phyloP scores from a whole-genome alignment of 2,797 vertebrate species.

The Platyrinchus mystaceus region DNA sequence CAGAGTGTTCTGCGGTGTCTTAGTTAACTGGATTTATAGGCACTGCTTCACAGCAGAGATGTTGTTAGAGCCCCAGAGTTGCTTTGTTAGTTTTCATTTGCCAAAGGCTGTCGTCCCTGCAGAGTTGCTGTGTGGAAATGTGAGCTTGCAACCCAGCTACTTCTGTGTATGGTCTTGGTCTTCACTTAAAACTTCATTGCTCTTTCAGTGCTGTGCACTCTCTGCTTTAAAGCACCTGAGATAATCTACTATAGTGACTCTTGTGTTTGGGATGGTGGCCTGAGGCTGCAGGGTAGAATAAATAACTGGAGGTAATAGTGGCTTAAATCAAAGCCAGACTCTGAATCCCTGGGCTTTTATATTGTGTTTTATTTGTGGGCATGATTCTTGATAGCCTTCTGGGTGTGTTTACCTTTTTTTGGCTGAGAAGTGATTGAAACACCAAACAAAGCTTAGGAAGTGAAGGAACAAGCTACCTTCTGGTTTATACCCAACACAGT shows the following conservation, averaged over 20 bases:
- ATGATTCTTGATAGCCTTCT: not conserved
- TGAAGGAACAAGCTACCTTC: not conserved
- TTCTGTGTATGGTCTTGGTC: rapidly evolving
- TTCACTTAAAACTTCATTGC: not conserved
- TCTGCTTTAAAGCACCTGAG: not conserved
- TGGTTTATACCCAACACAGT: not conserved
- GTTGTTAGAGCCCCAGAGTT: not conserved
- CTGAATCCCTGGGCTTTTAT: not conserved
- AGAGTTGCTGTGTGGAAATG: not conserved
- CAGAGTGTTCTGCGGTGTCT: not conserved
- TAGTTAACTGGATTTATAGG: constrained; percentile 32
- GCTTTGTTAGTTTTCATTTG: constrained; percentile 28
- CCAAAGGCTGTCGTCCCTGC: not conserved
- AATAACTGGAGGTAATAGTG: not conserved
- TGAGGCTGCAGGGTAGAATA: not conserved
- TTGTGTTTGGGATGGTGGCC: not conserved
- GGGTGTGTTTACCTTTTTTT: not conserved
- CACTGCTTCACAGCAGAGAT: not conserved
- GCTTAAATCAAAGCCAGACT: not conserved
- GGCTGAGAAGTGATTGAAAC: not conserved
- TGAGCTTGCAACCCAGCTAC: not conserved
- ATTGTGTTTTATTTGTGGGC: not conserved
- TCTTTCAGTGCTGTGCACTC: not conserved
- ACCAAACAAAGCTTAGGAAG: not conserved
- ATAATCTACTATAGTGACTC: not conserved